A percentile compares a stretch with the other conserved stretches of the same genome.
Conservation (phyloP, 2,797 vertebrate genomes). For the Adelosebastes latens region DNA sequence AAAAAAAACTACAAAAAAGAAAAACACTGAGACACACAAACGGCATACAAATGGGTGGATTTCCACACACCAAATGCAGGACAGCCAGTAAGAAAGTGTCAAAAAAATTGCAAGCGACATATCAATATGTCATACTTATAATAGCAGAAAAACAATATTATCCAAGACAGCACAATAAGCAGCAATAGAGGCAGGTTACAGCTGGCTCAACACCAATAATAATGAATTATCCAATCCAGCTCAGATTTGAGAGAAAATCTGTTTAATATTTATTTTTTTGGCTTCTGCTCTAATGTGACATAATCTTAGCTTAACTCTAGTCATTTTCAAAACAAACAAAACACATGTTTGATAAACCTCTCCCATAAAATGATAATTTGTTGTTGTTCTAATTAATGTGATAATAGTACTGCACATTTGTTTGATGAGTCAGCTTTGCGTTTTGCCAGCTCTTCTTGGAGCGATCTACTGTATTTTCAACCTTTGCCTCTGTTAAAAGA, state of each 20-base stretch:
- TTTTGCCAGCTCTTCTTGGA: slow-evolving; percentile 41
- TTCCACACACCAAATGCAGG: neutral
- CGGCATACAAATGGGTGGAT: neutral
- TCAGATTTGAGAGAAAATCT: slow-evolving; percentile 47
- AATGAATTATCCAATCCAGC: slow-evolving; percentile 44
- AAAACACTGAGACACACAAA: neutral
- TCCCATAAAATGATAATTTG: slow-evolving; percentile 6
- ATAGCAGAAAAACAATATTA: slow-evolving; percentile 10
- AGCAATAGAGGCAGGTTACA: slow-evolving; percentile 49
- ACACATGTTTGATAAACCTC: slow-evolving; percentile 43
- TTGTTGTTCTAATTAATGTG: slow-evolving; percentile 11
- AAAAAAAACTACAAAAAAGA: neutral
- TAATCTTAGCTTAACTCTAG: slow-evolving; percentile 12
- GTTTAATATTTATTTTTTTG: slow-evolving; percentile 32
- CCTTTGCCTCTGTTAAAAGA: slow-evolving; percentile 11
- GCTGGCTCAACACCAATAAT: slow-evolving; percentile 43
- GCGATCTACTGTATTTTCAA: neutral
- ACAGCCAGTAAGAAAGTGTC: neutral
- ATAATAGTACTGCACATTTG: slow-evolving; percentile 2
- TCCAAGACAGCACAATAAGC: slow-evolving; percentile 23
- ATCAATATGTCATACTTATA: slow-evolving; percentile 2
- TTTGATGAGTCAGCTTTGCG: slow-evolving; percentile 22
- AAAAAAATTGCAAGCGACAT: slow-evolving; percentile 4
- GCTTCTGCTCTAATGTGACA: slow-evolving; percentile 20
- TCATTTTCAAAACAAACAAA: slow-evolving; percentile 35